A percentile compares a stretch with the other conserved stretches of the same genome.
These are phyloP conservation scores for Oceanodroma tethys DNA, from an alignment of 2,113 vertebrate species.

Conservation along the genomic window DNA sequence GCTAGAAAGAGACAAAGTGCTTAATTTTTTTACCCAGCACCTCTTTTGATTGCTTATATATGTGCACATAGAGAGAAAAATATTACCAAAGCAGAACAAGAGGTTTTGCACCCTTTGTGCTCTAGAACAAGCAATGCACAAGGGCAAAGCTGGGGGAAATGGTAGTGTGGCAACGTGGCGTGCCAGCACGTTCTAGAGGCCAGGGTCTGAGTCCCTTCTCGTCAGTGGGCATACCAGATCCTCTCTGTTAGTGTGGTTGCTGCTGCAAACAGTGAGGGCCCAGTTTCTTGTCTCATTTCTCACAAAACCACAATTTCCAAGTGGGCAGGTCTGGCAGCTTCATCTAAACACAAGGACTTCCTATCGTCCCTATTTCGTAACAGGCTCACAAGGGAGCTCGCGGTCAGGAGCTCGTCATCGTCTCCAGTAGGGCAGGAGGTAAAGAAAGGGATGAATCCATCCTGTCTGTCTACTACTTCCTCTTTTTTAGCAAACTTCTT, in stretches of 20 bases:
- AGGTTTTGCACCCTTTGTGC: background rate
- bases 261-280: background rate
- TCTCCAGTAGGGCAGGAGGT: background rate
- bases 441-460: background rate
- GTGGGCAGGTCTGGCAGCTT: background rate
- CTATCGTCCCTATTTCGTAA: background rate
- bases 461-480: background rate
- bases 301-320: background rate
- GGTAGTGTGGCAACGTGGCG: background rate
- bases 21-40: background rate
- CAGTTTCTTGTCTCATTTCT: background rate
- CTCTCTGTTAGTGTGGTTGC: background rate
- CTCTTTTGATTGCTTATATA: background rate
- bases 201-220: background rate
- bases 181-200: background rate
- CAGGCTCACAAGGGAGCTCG: background rate
- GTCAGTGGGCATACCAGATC: background rate
- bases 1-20: background rate
- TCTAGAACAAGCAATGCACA: background rate
- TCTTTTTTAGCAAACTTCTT: background rate
- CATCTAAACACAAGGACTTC: background rate
- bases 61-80: background rate
- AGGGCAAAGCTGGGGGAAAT: background rate
- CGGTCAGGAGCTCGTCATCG: rapidly evolving
- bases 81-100: background rate